phyloP scores from a whole-genome alignment of 2,113 vertebrate species.

The Podarcis cretensis region DNA sequence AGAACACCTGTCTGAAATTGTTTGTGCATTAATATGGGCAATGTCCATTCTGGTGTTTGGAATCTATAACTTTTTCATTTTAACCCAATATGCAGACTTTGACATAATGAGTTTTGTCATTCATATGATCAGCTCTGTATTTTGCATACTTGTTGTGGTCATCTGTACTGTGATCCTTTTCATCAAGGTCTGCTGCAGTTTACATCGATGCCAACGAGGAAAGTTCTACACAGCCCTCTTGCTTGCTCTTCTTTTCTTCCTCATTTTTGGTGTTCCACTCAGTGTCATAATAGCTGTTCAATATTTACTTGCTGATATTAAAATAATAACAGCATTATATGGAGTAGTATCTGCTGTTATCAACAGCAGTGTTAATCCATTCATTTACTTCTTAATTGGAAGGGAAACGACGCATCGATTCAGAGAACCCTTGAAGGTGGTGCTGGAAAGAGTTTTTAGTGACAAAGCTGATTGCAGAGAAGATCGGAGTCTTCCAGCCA shows the following conservation, averaged over 20 bases:
- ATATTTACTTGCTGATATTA: background rate
- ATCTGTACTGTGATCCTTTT: background rate
- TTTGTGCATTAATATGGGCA: background rate
- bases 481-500: background rate
- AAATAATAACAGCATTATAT: too few relatives aligned
- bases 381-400: background rate
- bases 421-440: background rate
- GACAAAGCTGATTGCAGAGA: background rate
- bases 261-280: background rate
- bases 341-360: background rate
- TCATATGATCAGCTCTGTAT: background rate
- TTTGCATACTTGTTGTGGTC: background rate
- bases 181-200: background rate
- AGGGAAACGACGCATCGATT: background rate
- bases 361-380: background rate
- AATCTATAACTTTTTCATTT: background rate
- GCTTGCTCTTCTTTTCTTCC: background rate
- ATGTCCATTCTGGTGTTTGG: background rate
- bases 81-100: background rate
- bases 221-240: background rate
- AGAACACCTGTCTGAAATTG: background rate
- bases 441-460: background rate
- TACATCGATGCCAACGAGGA: background rate
- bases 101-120: background rate
- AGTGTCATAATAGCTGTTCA: background rate